These are phyloP conservation scores for Baryphthengus martii DNA, from an alignment of 2,113 vertebrate species.

Conservation along the genomic window DNA sequence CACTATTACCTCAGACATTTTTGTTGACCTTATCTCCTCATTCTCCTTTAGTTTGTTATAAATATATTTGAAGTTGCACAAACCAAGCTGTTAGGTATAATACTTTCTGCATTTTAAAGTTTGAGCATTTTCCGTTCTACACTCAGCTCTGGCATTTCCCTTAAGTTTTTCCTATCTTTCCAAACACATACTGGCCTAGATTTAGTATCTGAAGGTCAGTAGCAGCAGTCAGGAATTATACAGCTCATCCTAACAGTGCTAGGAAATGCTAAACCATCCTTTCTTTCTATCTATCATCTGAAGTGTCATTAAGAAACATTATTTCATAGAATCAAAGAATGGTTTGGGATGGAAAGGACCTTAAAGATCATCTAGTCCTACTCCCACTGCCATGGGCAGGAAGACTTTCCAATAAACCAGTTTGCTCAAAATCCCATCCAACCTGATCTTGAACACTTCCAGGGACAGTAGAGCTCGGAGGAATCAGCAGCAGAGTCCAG, in stretches of 20 bases:
- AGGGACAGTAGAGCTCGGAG: too few relatives aligned
- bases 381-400: neutral
- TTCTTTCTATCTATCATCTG: neutral
- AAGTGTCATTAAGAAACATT: neutral
- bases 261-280: neutral
- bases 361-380: neutral
- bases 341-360: neutral
- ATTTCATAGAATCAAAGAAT: neutral
- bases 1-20: neutral
- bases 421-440: neutral
- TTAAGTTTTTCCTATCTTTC: neutral
- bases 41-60: neutral
- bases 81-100: neutral
- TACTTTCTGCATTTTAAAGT: neutral
- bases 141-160: neutral
- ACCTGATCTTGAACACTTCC: neutral
- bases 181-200: neutral
- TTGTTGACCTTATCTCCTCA: neutral
- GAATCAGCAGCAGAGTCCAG: too few relatives aligned
- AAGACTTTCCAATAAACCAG: neutral
- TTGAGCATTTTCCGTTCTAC: neutral
- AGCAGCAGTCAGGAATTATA: neutral
- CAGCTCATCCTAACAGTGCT: neutral
- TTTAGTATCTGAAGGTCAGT: neutral
- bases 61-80: neutral